phyloP scores from a whole-genome alignment of 1,140 invertebrate species.

The Neodiprion pinetum region DNA sequence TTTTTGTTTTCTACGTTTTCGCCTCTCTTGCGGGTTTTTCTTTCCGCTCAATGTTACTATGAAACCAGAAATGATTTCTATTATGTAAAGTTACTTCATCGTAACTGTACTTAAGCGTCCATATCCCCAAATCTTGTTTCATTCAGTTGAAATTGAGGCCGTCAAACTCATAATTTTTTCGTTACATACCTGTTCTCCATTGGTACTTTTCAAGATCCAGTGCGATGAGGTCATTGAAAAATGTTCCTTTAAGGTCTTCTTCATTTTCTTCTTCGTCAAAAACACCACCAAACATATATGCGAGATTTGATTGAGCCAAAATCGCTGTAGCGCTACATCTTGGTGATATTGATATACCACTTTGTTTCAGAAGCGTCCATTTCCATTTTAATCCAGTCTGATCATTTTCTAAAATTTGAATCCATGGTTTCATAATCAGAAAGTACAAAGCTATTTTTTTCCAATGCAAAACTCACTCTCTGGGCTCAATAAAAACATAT shows the following conservation, averaged over 20 bases:
- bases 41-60: conserved; percentile 63
- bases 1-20: conserved; percentile 55
- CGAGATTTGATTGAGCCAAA: conserved; percentile 65
- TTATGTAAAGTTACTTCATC: conserved; percentile 1
- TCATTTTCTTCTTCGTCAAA: conserved; percentile 84
- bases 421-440: neutral
- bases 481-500: conserved; percentile 79
- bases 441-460: neutral
- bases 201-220: conserved; percentile 78
- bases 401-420: conserved; percentile 66
- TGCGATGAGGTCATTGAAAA: conserved; percentile 82
- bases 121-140: neutral
- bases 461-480: conserved; percentile 67
- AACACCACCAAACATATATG: conserved; percentile 81
- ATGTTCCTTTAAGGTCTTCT: conserved; percentile 79
- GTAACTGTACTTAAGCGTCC: conserved; percentile 8
- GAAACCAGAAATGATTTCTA: conserved; percentile 24
- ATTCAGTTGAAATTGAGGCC: too few species aligned
- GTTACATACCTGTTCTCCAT: conserved; percentile 68
- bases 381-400: conserved; percentile 74
- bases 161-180: too few species aligned
- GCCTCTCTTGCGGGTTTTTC: conserved; percentile 51
- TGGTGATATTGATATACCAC: conserved; percentile 70
- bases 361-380: conserved; percentile 75
- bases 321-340: conserved; percentile 72